phyloP scores from a whole-genome alignment of 2,113 vertebrate species.

The Bos taurus region ARS-UCD2.0 NC_037340.1:69620001-69620500 shows the following conservation, averaged over 20 bases:
- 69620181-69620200: neutral
- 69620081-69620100: neutral
- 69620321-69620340: neutral
- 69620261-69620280: neutral
- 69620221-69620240: neutral
- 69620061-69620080: neutral
- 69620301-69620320: neutral
- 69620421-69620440: neutral
- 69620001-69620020: neutral
- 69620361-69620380: neutral
- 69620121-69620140: neutral
- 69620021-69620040: neutral
- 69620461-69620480: neutral
- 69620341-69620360: neutral
- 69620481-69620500: neutral
- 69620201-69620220: neutral
- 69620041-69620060: neutral
- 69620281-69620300: neutral
- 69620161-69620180: rapidly evolving
- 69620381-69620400: neutral
- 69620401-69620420: neutral
- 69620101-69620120: neutral
- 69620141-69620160: neutral
- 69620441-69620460: neutral
- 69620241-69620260: neutral